Base-by-base conservation (phyloP, 1,140 invertebrate genomes). In the Theocolax elegans region DNA sequence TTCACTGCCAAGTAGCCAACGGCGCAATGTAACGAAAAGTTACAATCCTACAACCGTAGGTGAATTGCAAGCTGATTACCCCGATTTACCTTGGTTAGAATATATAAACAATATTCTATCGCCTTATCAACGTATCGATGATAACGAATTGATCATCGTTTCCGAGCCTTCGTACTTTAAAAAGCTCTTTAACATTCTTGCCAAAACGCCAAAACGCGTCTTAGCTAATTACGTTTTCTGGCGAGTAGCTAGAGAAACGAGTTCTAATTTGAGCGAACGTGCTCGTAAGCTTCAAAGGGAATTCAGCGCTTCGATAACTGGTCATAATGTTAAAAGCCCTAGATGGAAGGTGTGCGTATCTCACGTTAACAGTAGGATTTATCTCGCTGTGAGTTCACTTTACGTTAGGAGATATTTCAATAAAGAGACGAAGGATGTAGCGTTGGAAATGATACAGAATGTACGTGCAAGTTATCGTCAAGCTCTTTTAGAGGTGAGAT, bases 21-120 rank as follows among this genome's bases (percentile, higher is more conserved):
- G 96, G 63, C 88, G 96, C 71, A 96, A 98, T 83, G 94, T 94
- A 8, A 92, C 93, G 8, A 91, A 93, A 69, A 86, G 97, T 0
- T 97, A 97, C 84, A 96, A 98, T 80, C 93, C 94, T 13, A 95
- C 96, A 90, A 93, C 90, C 0, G 85, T 97, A 13, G 81, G 81
- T 3, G 89, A 97, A 70, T 79, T 98, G 15, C 90, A 94, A 77
- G 75, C 86, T 23, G 90, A 90, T 60, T 95, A 92, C 78, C 91
- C 91, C 10, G 89, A 89, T 77, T 89, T 94, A 38, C 89, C 92
- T n/a, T 95, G 94, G 94, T 77, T 89, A 65, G 88, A 91, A 58
- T 96, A 95, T 78, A 90, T 96, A 75, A 93, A 93, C 80, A 90
- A 84, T 0, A 81, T 96, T 12, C 84, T 97, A 15, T 85, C 89